phyloP scores from a whole-genome alignment of 2,888 invertebrate species.

The Mylabris sibirica region DNA sequence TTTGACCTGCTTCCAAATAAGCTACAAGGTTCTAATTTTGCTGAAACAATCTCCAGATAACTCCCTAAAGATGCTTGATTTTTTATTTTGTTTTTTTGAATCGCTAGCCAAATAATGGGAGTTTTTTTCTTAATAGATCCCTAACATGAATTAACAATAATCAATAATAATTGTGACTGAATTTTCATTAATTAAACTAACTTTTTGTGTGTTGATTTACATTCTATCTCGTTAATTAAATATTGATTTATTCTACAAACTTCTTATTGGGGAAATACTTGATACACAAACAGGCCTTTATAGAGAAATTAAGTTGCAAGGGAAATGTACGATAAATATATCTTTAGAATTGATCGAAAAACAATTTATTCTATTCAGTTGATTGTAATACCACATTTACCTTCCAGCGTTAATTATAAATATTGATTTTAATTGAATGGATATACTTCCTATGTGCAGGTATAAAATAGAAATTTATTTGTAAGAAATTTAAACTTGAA shows the following conservation, averaged over 20 bases:
- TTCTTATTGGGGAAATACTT: slow-evolving; percentile 25
- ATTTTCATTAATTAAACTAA: slow-evolving; percentile 41
- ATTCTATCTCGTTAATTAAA: slow-evolving; percentile 40
- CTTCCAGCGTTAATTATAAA: not conserved
- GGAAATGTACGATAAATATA: slow-evolving; percentile 19
- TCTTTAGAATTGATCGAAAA: slow-evolving; percentile 11
- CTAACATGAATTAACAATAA: slow-evolving; percentile 33
- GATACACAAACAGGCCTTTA: not conserved
- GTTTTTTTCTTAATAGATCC: slow-evolving; percentile 40
- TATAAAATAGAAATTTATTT: not conserved
- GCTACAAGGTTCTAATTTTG: no score
- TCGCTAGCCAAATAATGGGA: no score
- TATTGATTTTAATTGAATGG: not conserved
- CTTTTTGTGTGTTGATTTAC: slow-evolving; percentile 39
- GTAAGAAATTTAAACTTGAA: not conserved
- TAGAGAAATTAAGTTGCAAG: not conserved
- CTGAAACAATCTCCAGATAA: no score
- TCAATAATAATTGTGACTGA: slow-evolving; percentile 32
- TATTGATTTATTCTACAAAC: slow-evolving; percentile 37
- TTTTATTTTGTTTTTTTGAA: no score
- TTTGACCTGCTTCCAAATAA: no score
- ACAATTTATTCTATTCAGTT: slow-evolving; percentile 3
- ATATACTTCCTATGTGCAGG: not conserved
- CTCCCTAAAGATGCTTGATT: no score
- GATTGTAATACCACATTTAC: not conserved